Evolutionary conservation across 2,113 vertebrate species (phyloP).

Genomic region (Camelus dromedarius): DNA sequence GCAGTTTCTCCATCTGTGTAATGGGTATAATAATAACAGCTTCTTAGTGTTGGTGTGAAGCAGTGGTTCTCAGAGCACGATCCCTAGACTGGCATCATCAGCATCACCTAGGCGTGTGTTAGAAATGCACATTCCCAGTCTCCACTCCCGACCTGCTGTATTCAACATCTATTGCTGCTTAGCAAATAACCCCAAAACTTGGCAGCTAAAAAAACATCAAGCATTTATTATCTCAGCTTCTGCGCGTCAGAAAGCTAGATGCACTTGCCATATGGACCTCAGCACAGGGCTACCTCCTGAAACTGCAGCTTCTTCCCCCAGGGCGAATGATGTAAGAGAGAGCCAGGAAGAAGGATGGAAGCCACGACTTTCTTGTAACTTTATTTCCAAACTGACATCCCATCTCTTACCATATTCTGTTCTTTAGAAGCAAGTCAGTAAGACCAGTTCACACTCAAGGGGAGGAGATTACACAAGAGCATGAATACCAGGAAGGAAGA

Average conservation of each 20-base stretch:
- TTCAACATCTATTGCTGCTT: not conserved
- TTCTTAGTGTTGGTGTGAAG: not conserved
- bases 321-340: not conserved
- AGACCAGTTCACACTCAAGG: not conserved
- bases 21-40: not conserved
- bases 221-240: not conserved
- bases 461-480: not conserved
- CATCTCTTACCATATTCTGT: not conserved
- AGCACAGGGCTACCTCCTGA: not conserved
- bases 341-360: not conserved
- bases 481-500: not conserved
- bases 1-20: not conserved
- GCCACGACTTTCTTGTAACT: not conserved
- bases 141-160: not conserved
- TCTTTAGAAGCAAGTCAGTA: not conserved
- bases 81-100: not conserved
- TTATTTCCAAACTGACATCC: not conserved
- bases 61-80: not conserved
- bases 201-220: not conserved
- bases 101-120: not conserved
- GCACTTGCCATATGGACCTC: not conserved
- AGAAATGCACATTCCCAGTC: not conserved
- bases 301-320: not conserved
- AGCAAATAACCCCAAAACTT: not conserved
- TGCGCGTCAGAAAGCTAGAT: not conserved